Evolutionary conservation across 2,113 vertebrate species (phyloP).

Genomic region (Archocentrus centrarchus): DNA sequence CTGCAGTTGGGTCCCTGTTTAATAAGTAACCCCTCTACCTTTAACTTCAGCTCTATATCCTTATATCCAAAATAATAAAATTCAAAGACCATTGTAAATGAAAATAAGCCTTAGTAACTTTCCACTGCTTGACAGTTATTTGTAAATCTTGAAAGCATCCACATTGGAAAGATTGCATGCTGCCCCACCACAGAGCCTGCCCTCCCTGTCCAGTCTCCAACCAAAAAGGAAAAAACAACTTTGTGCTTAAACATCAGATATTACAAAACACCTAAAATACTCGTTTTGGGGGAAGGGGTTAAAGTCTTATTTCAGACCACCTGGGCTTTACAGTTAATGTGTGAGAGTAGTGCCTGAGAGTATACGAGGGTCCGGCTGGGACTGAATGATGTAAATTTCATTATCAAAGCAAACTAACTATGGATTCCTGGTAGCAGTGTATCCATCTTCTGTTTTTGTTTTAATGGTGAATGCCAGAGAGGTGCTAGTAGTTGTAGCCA

Average conservation of each 20-base stretch:
- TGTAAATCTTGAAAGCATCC: background rate
- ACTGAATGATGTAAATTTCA: background rate
- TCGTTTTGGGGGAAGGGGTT: background rate
- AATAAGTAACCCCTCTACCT: background rate
- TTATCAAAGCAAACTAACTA: background rate
- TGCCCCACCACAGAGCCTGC: background rate
- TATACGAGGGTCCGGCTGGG: background rate
- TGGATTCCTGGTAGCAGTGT: background rate
- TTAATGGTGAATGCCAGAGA: background rate
- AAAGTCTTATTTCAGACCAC: background rate
- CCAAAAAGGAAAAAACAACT: background rate
- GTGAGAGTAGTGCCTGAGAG: background rate
- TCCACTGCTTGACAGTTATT: constrained; percentile 10
- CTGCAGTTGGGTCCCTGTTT: background rate
- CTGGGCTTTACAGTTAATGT: background rate
- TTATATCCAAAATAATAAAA: background rate
- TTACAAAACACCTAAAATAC: background rate
- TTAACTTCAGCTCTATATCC: background rate
- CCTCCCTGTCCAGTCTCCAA: background rate
- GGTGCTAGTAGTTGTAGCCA: background rate
- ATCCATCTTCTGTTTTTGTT: background rate
- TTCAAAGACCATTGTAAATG: background rate
- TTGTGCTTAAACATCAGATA: background rate
- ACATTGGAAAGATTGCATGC: background rate
- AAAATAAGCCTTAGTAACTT: constrained; percentile 11